Evolutionary conservation across 92 coral and sea anemone genomes (phyloP).

Genomic region (Epizoanthus stellaris): DNA sequence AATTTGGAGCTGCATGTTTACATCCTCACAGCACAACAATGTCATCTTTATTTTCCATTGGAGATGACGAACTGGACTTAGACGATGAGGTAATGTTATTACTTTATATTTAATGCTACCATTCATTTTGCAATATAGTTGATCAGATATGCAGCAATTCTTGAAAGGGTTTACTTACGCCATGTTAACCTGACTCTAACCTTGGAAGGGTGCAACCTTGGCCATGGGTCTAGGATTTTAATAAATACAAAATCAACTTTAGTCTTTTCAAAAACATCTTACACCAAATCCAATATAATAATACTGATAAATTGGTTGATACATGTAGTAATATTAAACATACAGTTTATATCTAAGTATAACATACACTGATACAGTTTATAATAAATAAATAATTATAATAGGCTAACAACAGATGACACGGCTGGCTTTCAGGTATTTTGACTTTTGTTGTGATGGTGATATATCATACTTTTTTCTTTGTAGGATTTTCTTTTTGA

Average conservation of each 20-base stretch:
- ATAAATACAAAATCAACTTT: too few species aligned
- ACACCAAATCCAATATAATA: not conserved
- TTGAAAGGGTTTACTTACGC: not conserved
- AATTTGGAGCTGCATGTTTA: not conserved
- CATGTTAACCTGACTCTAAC: too few species aligned
- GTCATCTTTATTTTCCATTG: constrained; percentile 85
- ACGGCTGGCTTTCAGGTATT: not conserved
- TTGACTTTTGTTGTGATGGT: not conserved
- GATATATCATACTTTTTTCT: not conserved
- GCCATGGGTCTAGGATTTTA: not conserved
- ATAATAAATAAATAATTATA: too few species aligned
- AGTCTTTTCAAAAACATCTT: too few species aligned
- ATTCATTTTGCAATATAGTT: not conserved
- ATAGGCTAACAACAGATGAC: not conserved
- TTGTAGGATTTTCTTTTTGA: constrained; percentile 72
- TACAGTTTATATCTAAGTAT: too few species aligned
- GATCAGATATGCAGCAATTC: not conserved
- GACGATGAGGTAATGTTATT: constrained; percentile 83
- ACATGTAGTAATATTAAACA: too few species aligned
- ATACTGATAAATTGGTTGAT: too few species aligned
- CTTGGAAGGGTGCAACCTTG: not conserved
- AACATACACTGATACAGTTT: too few species aligned
- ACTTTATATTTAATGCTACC: not conserved
- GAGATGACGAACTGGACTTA: constrained; percentile 87
- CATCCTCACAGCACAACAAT: constrained; percentile 12